A percentile compares a stretch with the other conserved stretches of the same genome.
Evolutionary conservation across 2,888 invertebrate species (phyloP).

Genomic region (Polydrusus tereticollis): DNA sequence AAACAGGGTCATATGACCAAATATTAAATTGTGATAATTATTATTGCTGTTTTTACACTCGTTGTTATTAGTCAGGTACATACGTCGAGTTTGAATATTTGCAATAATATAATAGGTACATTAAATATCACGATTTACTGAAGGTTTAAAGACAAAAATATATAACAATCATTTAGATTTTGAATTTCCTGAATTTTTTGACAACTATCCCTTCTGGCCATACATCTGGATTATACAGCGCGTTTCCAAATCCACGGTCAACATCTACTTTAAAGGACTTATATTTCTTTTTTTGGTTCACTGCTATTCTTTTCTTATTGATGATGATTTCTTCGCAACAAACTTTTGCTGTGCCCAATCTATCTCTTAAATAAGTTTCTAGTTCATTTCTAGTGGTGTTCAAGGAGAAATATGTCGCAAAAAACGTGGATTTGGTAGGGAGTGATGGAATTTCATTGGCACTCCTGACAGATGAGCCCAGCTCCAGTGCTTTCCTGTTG

Average conservation of each 20-base stretch:
- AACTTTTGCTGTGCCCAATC: background rate
- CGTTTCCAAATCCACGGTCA: background rate
- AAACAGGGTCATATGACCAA: too few relatives aligned
- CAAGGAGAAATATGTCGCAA: background rate
- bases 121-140: too few relatives aligned
- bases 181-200: background rate
- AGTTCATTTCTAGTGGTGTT: background rate
- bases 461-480: background rate
- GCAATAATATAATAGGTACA: too few relatives aligned
- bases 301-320: background rate
- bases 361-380: background rate
- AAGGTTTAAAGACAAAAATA: too few relatives aligned
- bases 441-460: background rate
- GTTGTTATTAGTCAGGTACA: too few relatives aligned
- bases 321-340: background rate
- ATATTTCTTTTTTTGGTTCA: background rate
- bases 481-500: background rate
- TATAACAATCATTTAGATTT: background rate
- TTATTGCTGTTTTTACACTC: too few relatives aligned
- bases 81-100: too few relatives aligned
- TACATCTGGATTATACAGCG: background rate
- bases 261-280: background rate
- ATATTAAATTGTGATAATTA: too few relatives aligned
- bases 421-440: background rate
- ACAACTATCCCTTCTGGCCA: background rate